phyloP scores from a whole-genome alignment of 2,113 vertebrate species.

The Eclectus roratus region DNA sequence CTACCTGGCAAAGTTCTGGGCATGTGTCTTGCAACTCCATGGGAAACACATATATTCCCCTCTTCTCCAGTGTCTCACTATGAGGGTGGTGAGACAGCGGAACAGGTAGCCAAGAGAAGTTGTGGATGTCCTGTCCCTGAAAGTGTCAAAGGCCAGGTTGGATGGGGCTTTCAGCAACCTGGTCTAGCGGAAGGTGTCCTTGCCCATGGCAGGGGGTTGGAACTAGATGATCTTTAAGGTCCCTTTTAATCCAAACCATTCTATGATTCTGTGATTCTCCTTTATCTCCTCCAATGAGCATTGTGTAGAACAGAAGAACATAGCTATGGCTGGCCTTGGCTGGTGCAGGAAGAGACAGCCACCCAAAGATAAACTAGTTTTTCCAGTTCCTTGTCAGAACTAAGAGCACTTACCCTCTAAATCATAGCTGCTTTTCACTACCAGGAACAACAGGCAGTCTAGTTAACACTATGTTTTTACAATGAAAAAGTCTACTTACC shows the following conservation, averaged over 20 bases:
- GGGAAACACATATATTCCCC: neutral
- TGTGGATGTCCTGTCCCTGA: no score
- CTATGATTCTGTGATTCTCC: neutral
- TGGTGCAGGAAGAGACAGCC: neutral
- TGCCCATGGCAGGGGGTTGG: neutral
- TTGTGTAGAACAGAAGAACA: neutral
- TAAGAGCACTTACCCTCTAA: neutral
- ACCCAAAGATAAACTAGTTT: neutral
- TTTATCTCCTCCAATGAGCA: neutral
- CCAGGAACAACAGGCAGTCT: neutral
- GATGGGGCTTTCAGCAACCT: no score
- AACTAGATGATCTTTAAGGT: neutral
- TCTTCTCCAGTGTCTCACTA: neutral
- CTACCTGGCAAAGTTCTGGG: neutral
- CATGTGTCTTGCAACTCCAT: neutral
- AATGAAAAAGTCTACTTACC: slow-evolving; percentile 64
- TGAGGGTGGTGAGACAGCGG: neutral
- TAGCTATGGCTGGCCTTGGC: neutral
- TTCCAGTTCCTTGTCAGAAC: neutral
- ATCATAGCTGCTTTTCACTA: neutral
- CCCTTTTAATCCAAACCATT: neutral
- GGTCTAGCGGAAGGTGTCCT: no score
- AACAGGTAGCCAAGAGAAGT: no score
- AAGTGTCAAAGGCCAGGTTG: no score
- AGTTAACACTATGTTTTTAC: neutral